Conservation (phyloP, 2,797 vertebrate genomes). For the Chaetophractus vellerosus region DNA sequence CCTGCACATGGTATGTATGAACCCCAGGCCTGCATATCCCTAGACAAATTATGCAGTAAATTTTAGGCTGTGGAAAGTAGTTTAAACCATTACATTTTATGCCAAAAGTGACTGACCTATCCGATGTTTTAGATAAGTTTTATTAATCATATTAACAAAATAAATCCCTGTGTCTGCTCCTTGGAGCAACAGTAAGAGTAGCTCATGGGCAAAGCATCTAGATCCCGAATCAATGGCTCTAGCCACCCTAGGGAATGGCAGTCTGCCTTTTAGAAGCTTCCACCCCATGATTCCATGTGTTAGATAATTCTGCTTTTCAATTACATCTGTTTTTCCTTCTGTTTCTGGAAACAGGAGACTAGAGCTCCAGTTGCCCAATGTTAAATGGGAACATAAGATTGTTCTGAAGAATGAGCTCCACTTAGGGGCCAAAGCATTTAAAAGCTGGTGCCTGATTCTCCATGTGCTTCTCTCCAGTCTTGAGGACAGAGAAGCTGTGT, state of each 20-base stretch:
- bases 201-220: not conserved
- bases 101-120: not conserved
- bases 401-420: not conserved
- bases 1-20: not conserved
- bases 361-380: not conserved
- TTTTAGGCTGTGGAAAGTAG: not conserved
- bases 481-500: not conserved
- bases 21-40: not conserved
- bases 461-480: not conserved
- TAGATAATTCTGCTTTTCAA: not conserved
- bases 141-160: slow-evolving; percentile 45
- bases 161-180: not conserved
- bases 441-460: not conserved
- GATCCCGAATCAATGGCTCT: not conserved
- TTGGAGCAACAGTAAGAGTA: not conserved
- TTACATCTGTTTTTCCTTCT: not conserved
- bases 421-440: no score
- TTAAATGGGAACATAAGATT: not conserved
- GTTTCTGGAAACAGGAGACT: not conserved
- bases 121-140: not conserved
- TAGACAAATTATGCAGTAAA: not conserved
- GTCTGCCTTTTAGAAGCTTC: not conserved
- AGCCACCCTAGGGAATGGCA: not conserved
- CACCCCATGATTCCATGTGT: not conserved
- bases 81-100: not conserved